These are phyloP conservation scores for Martes martes DNA, from an alignment of 2,113 vertebrate species.

Conservation along the genomic window DNA sequence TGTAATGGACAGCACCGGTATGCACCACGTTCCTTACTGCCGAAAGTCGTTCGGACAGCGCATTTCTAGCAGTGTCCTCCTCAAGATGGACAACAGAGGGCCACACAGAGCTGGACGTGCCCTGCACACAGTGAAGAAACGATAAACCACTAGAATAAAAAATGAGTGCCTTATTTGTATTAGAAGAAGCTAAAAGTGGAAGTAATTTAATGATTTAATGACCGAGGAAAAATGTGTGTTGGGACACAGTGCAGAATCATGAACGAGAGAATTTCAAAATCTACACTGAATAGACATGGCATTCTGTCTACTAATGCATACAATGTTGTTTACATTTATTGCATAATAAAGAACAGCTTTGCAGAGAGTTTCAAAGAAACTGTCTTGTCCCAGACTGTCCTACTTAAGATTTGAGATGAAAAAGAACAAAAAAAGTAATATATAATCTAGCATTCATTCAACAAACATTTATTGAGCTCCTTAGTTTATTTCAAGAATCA, in stretches of 20 bases:
- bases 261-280: background rate
- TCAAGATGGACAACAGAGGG: background rate
- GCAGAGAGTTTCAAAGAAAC: background rate
- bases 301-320: background rate
- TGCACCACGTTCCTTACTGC: accelerated
- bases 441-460: background rate
- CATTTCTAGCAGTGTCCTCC: background rate
- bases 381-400: background rate
- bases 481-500: background rate
- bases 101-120: background rate
- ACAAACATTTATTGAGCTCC: background rate
- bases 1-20: accelerated
- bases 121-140: background rate
- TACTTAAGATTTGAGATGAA: background rate
- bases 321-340: background rate
- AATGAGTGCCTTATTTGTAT: background rate
- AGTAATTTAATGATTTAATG: background rate
- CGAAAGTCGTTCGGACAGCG: background rate
- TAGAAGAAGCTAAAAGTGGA: background rate
- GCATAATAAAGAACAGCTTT: background rate
- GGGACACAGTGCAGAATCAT: background rate
- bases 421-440: background rate
- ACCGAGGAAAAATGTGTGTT: background rate
- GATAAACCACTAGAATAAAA: background rate
- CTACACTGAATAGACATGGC: background rate